Conservation (phyloP, 1,140 invertebrate genomes). For the Pemphigus obesinymphae region DNA sequence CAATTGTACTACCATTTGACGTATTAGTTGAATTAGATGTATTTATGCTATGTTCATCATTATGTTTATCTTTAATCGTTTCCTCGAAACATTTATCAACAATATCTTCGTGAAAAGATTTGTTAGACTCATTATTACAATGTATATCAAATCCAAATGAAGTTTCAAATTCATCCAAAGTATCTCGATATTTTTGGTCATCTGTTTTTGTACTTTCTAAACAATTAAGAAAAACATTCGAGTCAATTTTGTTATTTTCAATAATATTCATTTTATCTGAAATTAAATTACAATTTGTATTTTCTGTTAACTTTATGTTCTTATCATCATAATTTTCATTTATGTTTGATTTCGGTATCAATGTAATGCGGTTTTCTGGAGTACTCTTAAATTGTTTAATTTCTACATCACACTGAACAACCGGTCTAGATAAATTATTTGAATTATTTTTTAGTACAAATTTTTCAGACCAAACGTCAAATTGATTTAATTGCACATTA, state of each 20-base stretch:
- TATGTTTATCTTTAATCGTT: constrained; percentile 13
- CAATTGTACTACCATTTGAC: background rate
- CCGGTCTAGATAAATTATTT: background rate
- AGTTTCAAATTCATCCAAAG: constrained; percentile 27
- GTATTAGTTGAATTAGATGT: background rate
- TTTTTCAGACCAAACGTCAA: constrained; percentile 33
- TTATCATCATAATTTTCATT: background rate
- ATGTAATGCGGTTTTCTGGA: background rate
- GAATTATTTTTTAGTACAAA: background rate
- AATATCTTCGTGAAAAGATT: constrained; percentile 20
- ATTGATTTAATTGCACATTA: background rate
- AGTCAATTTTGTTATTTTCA: background rate
- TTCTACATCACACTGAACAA: constrained; percentile 24
- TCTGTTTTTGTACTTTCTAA: background rate
- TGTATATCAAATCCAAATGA: constrained; percentile 31
- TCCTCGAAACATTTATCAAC: constrained; percentile 35
- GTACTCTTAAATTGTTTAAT: constrained; percentile 5
- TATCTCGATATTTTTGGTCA: constrained; percentile 10
- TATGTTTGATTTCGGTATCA: background rate
- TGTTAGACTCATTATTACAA: background rate
- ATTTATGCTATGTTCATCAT: background rate
- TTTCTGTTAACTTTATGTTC: background rate
- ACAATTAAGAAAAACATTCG: background rate
- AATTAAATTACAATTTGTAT: background rate
- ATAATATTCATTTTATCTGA: background rate